phyloP scores from a whole-genome alignment of 35 echinoderm and acorn worm genomes.

The Ptychodera flava region DNA sequence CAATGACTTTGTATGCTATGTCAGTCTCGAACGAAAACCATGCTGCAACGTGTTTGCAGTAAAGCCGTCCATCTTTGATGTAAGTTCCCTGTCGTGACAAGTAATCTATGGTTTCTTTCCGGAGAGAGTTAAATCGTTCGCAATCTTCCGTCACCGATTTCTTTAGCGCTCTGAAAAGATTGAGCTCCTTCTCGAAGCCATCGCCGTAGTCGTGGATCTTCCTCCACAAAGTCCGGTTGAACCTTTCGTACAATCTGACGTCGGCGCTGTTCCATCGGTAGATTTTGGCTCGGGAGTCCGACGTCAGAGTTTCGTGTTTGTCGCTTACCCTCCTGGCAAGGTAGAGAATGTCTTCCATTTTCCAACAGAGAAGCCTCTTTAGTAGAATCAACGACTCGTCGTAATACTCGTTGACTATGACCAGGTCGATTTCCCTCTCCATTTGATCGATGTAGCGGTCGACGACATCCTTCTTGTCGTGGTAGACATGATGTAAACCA shows the following conservation, averaged over 20 bases:
- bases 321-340: constrained; percentile 33
- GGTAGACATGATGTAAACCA: background rate
- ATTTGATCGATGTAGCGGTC: background rate
- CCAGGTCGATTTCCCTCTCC: constrained; percentile 29
- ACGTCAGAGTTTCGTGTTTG: background rate
- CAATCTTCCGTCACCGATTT: background rate
- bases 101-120: background rate
- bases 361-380: constrained; percentile 52
- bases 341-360: constrained; percentile 47
- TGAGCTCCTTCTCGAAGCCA: constrained; percentile 26
- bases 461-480: constrained; percentile 32
- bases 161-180: constrained; percentile 18
- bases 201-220: constrained; percentile 49
- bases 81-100: background rate
- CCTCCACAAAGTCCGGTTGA: constrained; percentile 53
- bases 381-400: constrained; percentile 65
- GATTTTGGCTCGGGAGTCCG: constrained; percentile 23
- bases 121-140: background rate
- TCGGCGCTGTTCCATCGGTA: constrained; percentile 43
- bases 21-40: background rate
- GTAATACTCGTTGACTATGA: constrained; percentile 52
- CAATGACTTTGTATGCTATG: too few relatives aligned
- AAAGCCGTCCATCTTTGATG: background rate
- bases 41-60: background rate
- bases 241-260: constrained; percentile 33